Base-by-base conservation (phyloP, 64 coral and sea anemone species). In the Actinia tenebrosa region DNA sequence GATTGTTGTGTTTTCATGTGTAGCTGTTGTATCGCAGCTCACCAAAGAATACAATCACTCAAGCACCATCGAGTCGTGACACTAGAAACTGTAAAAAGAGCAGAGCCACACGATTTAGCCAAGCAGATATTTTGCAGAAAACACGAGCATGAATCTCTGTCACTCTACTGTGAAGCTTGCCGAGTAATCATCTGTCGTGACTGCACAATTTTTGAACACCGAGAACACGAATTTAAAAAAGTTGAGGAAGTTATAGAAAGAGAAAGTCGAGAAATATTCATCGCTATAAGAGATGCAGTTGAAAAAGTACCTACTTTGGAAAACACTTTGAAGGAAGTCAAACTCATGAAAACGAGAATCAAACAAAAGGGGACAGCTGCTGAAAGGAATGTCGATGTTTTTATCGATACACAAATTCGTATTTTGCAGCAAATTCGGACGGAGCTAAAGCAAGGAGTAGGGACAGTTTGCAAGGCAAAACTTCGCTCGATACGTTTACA, bases 381-480 rank as follows among this genome's bases (percentile, higher is more conserved):
- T 15, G 17, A 60, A 5, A 47, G 27, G 20, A 63, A 89, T 77
- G 71, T 89, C 4, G 87, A 89, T 83, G 44, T 20, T 10, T 89
- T 89, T 58, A 83, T 83, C 17, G 78, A 89, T 23, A 47, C 66
- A 43, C 56, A 66, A 43, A 83, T 89, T 53, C n/a, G 43, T 13
- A 59, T 89, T n/a, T 37, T 89, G 10, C 44, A 89, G 58, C 17
- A 64, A 89, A 43, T 52, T 22, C 46, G 79, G 23, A n/a, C 66
- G 42, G 27, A 80, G 45, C 7, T 89, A 37, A 89, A 89, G 62
- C 54, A 82, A 58, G 87, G 83, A 37, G 83, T 85, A 43, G 60
- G 8, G 7, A 64, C 83, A 17, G 83, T 85, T 44, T 43, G 52
- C 9, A 85, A 43, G 25, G 60, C 83, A 37, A 85, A 85, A 18